Evolutionary conservation across 2,113 vertebrate genomes (phyloP).

Genomic region (Myrmecobius fasciatus): DNA sequence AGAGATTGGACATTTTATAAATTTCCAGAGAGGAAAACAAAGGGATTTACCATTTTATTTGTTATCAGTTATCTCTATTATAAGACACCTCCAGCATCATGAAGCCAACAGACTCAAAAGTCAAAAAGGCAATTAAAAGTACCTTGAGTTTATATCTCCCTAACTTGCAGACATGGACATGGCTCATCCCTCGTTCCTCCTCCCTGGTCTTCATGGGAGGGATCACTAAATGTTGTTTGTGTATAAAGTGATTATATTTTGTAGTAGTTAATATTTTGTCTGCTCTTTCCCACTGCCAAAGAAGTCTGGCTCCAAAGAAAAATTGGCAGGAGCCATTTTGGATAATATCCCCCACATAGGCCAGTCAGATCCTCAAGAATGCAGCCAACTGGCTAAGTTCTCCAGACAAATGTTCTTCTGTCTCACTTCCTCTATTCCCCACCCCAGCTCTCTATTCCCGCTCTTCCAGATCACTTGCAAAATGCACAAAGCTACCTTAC

Average conservation of each 20-base stretch:
- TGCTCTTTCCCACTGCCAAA: neutral
- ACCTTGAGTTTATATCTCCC: neutral
- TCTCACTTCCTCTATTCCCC: neutral
- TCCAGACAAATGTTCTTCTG: neutral
- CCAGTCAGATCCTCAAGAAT: neutral
- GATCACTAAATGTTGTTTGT: neutral
- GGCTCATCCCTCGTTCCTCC: neutral
- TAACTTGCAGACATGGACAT: neutral
- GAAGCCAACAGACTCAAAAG: neutral
- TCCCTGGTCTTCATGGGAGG: neutral
- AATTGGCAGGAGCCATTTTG: conserved; percentile 12
- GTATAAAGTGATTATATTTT: neutral
- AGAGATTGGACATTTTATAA: neutral
- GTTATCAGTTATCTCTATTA: neutral
- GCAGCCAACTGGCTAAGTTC: conserved; percentile 1
- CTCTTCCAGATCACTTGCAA: neutral
- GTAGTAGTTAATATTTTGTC: neutral
- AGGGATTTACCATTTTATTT: neutral
- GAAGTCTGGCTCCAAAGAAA: conserved; percentile 34
- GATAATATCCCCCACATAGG: neutral
- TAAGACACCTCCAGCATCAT: neutral
- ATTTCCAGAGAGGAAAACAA: neutral
- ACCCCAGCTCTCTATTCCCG: neutral
- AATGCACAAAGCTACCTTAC: neutral
- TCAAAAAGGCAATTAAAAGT: neutral